Evolutionary conservation across 2,888 invertebrate species (phyloP), one percentile per base, ranked within the genome.

Genomic region (Polyommatus iphigenia): DNA sequence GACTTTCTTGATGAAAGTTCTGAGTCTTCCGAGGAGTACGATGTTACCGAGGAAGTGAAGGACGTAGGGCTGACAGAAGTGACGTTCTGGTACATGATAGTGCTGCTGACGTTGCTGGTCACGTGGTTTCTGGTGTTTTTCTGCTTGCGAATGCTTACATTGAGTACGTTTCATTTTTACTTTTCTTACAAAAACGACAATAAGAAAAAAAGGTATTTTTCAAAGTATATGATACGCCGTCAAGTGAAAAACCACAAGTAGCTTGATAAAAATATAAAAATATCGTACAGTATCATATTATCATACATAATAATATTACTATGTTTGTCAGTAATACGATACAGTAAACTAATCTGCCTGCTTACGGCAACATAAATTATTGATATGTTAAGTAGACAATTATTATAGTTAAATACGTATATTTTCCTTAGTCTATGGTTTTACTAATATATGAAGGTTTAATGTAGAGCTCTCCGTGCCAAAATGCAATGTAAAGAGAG

Each of bases 51-150:
- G 3, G 85, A 85, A 3, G 81, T 78, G 0, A 84, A 77, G 13
- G 81, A 86, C 0, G 76, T 81, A 0, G 83, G 79, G 7, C 76
- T 90, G 20, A 84, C 84, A 0, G 83, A 90, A 36, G 88, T 92
- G 87, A 87, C 91, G 0, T 87, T 92, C 71, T 93, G 91, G 91
- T 93, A 93, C 79, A 85, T 89, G 85, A 82, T 92, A 4, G 85
- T 89, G 10, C 82, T 93, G 77, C 78, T 92, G 0, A 83, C 80
- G 4, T 87, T 93, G 88, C 83, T 93, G 76, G 78, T 93, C 0
- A 82, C 86, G 0, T 93, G 94, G 94, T 82, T 93, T 0, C 18
- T 91, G 3, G 81, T 92, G 73, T 93, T 89, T 86, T 90, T 90
- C 84, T 90, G 89, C 46, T 83, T 93, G 1, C 84, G 92, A 84